Percentiles rank a stretch among this genome's conserved stretches.
phyloP scores from a whole-genome alignment of 2,888 invertebrate genomes.

The Endotricha flammealis region DNA sequence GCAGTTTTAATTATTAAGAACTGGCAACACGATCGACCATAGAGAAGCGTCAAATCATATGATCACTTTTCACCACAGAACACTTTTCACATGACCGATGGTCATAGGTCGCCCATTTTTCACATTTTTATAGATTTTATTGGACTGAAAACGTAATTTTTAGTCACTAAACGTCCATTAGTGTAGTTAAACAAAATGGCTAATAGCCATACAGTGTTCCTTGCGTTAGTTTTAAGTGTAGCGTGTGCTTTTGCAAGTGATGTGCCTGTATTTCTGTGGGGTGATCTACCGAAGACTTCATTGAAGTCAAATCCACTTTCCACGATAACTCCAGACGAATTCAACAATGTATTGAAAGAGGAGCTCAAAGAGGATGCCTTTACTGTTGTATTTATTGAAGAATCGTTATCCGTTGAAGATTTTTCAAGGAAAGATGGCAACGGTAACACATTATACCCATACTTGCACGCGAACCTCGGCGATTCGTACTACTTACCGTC shows the following conservation, averaged over 20 bases:
- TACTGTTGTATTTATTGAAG: conserved; percentile 72
- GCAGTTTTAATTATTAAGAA: too few relatives aligned
- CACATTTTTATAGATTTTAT: conserved; percentile 54
- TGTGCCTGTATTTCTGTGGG: conserved; percentile 81
- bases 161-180: conserved; percentile 58
- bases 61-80: conserved; percentile 69
- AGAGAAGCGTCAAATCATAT: conserved; percentile 69
- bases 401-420: conserved; percentile 79
- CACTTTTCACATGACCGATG: conserved; percentile 72
- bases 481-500: conserved; percentile 77
- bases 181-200: conserved; percentile 57
- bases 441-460: conserved; percentile 54
- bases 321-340: conserved; percentile 44
- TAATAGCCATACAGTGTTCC: conserved; percentile 62
- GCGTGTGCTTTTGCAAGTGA: conserved; percentile 50
- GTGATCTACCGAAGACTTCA: conserved; percentile 44
- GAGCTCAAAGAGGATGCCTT: conserved; percentile 54
- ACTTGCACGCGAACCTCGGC: conserved; percentile 46
- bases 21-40: conserved; percentile 36
- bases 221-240: conserved; percentile 60
- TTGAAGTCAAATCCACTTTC: conserved; percentile 47
- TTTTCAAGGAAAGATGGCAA: conserved; percentile 67
- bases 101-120: conserved; percentile 55
- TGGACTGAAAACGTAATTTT: conserved; percentile 49
- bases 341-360: conserved; percentile 47